phyloP scores from a whole-genome alignment of 2,113 vertebrate genomes.

The Uria aalge region DNA sequence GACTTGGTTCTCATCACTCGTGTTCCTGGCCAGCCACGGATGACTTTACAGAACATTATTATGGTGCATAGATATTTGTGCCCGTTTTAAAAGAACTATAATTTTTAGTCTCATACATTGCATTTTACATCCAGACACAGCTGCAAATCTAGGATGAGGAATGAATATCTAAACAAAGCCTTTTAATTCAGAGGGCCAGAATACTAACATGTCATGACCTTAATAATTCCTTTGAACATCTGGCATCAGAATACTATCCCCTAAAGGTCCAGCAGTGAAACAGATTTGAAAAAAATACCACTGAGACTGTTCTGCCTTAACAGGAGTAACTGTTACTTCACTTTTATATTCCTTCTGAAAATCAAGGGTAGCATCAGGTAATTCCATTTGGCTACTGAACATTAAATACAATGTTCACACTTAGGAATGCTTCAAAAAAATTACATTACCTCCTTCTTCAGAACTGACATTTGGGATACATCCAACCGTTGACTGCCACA shows the following conservation, averaged over 20 bases:
- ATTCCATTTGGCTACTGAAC: background rate
- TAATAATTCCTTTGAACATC: background rate
- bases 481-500: background rate
- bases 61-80: background rate
- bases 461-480: background rate
- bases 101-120: background rate
- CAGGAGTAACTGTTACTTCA: background rate
- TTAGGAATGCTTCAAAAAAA: background rate
- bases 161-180: background rate
- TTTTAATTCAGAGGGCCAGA: background rate
- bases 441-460: background rate
- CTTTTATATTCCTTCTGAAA: background rate
- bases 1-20: rapidly evolving
- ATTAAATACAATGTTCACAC: background rate
- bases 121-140: background rate
- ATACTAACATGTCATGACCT: background rate
- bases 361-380: background rate
- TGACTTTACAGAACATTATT: background rate
- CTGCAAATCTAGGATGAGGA: background rate
- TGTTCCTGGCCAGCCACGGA: background rate
- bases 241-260: background rate
- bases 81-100: background rate
- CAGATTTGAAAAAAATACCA: background rate
- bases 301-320: background rate
- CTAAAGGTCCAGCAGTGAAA: background rate